A percentile compares a stretch with the other conserved stretches of the same genome.
Conservation (phyloP, 2,113 vertebrate species). For the Silurus meridionalis region DNA sequence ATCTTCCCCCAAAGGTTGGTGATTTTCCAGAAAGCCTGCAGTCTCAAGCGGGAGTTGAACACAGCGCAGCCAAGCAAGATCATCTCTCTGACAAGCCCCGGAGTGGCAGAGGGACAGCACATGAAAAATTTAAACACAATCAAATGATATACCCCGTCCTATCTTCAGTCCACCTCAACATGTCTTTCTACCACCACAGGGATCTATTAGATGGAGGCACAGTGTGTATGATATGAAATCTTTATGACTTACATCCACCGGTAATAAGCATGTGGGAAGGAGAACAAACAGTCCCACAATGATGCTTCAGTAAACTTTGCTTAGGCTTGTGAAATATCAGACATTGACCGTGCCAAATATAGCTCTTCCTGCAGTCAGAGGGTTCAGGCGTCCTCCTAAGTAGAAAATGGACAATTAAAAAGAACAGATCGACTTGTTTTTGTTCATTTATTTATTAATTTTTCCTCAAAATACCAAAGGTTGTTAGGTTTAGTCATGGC, state of each 20-base stretch:
- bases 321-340: constrained; percentile 58
- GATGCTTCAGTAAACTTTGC: constrained; percentile 44
- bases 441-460: not conserved
- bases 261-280: constrained; percentile 36
- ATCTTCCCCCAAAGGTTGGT: constrained; percentile 55
- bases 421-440: constrained; percentile 44
- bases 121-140: constrained; percentile 64
- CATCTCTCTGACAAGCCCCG: constrained; percentile 68
- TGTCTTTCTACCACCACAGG: constrained; percentile 10
- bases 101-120: constrained; percentile 60
- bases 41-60: constrained; percentile 61
- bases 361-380: constrained; percentile 42
- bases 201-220: constrained; percentile 31
- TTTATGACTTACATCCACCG: constrained; percentile 41
- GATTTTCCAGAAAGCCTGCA: constrained; percentile 61
- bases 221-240: constrained; percentile 47
- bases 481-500: constrained; percentile 26
- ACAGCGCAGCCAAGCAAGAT: constrained; percentile 66
- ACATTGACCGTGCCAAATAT: constrained; percentile 55
- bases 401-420: constrained; percentile 47
- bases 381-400: constrained; percentile 48
- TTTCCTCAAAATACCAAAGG: constrained; percentile 52
- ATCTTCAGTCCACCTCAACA: constrained; percentile 43
- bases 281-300: constrained; percentile 13
- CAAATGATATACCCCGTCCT: constrained; percentile 40